Evolutionary conservation across 2,888 invertebrate genomes (phyloP), one percentile per base, ranked within the genome.

Genomic region (Parnassius mnemosyne): DNA sequence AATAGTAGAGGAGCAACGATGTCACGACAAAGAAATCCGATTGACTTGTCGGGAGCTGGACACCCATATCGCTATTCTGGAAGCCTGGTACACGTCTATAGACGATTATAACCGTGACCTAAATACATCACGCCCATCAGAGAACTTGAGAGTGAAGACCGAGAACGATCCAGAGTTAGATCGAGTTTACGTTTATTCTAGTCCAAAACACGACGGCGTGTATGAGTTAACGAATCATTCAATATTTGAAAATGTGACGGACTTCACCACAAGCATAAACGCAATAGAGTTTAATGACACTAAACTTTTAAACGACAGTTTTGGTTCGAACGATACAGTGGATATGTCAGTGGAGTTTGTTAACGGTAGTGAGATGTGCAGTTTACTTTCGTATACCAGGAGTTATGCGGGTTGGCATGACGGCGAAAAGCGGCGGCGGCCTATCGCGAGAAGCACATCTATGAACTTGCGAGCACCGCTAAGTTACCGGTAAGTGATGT

Each of bases 21-120:
- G 94, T 75, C 89, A 93, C 80, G 92, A 93, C 74, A 92, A 87
- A 77, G 91, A 92, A 73, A 92, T 94, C 73, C 89, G 93, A 25
- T 83, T 94, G 53, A 94, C 94, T 5, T 94, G 94, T 72, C 92
- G 94, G 43, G 92, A 93, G 65, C 79, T 94, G 67, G 93, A 93
- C 79, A 92, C 94, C 3, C 93, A 93, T 76, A 92, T 94, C 65
- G 94, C 94, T 49, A 88, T 94, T 46, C 80, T 94, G 70, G 93
- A 94, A 72, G 94, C 93, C n/a, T 92, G 92, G 82, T 94, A 93
- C 79, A 89, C 90, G 64, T 76, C 89, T 52, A 54, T 71, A 61
- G 81, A 84, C 56, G 79, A 89, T 66, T 82, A 83, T 87, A 75
- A 77, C 69, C 79, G 65, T 49, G 67, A 71, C 84, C 64, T 70